These are phyloP conservation scores for Pantelozetes paolii DNA, from an alignment of 2,888 invertebrate genomes.

Conservation along the genomic window DNA sequence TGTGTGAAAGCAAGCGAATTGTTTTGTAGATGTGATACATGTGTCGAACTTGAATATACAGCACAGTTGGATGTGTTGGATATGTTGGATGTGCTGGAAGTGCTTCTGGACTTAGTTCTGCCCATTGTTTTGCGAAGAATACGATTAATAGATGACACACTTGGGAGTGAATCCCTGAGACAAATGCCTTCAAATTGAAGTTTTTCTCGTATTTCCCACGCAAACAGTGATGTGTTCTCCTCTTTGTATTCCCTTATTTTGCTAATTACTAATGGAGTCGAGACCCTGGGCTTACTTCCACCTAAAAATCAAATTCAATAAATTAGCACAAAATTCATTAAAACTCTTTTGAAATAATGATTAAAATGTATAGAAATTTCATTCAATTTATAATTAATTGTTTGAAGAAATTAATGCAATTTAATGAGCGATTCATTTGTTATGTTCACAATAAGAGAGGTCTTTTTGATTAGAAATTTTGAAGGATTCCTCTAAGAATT, in stretches of 20 bases:
- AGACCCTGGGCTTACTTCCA: constrained; percentile 50
- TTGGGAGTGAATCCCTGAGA: constrained; percentile 48
- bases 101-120: constrained; percentile 8
- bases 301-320: constrained; percentile 44
- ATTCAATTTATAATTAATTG: too few relatives aligned
- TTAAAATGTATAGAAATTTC: neutral
- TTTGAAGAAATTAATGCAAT: too few relatives aligned
- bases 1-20: neutral
- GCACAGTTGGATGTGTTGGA: neutral
- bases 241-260: constrained; percentile 49
- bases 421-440: too few relatives aligned
- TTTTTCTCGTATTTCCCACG: constrained; percentile 50
- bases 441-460: too few relatives aligned
- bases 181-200: constrained; percentile 49
- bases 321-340: neutral
- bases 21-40: neutral
- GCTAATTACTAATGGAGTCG: constrained; percentile 49
- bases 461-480: too few relatives aligned
- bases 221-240: constrained; percentile 49
- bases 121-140: constrained; percentile 47
- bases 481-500: too few relatives aligned
- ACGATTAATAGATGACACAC: constrained; percentile 50
- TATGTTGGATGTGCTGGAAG: neutral
- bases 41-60: constrained; percentile 5
- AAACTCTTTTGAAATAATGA: neutral